Percentiles rank a stretch among this genome's conserved stretches.
These are phyloP conservation scores for Cepaea nemoralis DNA, from an alignment of 1,140 invertebrate species.

Conservation along the genomic window DNA sequence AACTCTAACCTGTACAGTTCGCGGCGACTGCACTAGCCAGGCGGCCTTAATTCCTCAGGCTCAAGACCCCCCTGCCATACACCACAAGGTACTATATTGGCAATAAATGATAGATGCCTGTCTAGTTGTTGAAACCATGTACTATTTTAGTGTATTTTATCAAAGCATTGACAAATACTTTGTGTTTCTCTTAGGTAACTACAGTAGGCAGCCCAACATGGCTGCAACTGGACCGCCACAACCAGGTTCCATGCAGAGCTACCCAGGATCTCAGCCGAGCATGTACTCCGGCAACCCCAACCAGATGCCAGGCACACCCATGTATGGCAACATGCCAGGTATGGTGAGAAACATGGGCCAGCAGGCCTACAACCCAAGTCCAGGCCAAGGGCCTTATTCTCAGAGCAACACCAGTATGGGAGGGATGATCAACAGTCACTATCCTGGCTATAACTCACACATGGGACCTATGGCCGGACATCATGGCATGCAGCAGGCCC, in stretches of 20 bases:
- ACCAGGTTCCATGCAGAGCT: constrained; percentile 39
- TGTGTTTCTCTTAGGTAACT: constrained; percentile 36
- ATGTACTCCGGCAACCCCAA: constrained; percentile 67
- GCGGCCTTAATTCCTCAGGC: no score
- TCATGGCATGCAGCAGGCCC: constrained; percentile 27
- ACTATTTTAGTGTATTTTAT: no score
- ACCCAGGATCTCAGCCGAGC: constrained; percentile 28
- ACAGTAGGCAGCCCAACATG: constrained; percentile 43
- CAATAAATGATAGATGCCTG: no score
- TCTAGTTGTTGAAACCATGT: no score
- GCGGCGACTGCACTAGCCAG: no score
- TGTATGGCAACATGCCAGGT: constrained; percentile 60
- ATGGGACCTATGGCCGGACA: constrained; percentile 55
- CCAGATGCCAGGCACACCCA: constrained; percentile 51
- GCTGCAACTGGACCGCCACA: constrained; percentile 26
- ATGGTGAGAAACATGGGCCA: constrained; percentile 58
- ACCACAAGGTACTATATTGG: no score
- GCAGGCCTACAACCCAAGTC: constrained; percentile 49
- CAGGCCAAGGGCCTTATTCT: constrained; percentile 29
- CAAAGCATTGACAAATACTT: no score
- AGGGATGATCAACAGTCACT: constrained; percentile 65
- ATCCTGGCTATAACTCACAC: constrained; percentile 56
- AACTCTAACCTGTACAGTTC: no score
- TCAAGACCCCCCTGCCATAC: no score
- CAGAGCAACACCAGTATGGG: constrained; percentile 30